Conservation (phyloP, 2,888 invertebrate genomes). For the Cerastoderma edule region DNA sequence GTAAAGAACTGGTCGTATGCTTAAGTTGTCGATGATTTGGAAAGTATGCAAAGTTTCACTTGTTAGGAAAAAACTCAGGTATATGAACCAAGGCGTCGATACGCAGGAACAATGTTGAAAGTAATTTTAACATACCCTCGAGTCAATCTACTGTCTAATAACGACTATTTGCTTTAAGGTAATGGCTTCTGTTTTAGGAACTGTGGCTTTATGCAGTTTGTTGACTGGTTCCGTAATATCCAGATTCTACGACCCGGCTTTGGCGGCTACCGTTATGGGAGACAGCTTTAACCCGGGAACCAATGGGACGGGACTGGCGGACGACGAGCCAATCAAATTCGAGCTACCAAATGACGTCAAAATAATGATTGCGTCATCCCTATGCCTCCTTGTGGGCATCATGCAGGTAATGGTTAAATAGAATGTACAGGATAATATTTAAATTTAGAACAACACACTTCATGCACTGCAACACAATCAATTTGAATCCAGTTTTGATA, state of each 20-base stretch:
- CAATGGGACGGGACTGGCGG: slow-evolving; percentile 25
- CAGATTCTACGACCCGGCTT: slow-evolving; percentile 46
- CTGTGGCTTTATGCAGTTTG: slow-evolving; percentile 81
- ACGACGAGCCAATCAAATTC: slow-evolving; percentile 46
- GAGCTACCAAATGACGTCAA: slow-evolving; percentile 54
- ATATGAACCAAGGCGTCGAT: neutral
- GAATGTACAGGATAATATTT: neutral
- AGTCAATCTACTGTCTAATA: neutral
- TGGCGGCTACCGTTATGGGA: slow-evolving; percentile 47
- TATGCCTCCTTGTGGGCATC: slow-evolving; percentile 48
- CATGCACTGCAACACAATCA: no score
- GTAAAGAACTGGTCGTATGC: no score
- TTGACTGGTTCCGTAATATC: slow-evolving; percentile 78
- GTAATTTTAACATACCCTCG: neutral
- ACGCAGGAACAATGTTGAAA: neutral
- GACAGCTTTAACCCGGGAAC: neutral
- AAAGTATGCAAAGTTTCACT: no score
- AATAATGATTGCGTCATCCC: slow-evolving; percentile 45
- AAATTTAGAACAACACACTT: no score
- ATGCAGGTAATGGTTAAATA: slow-evolving; percentile 49
- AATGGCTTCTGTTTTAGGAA: slow-evolving; percentile 71
- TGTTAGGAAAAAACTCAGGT: no score
- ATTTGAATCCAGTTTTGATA: no score
- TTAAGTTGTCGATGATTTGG: no score
- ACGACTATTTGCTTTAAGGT: neutral